Evolutionary conservation across 2,113 vertebrate genomes (phyloP), one percentile per base, ranked within the genome.

Genomic region (Takifugu flavidus): DNA sequence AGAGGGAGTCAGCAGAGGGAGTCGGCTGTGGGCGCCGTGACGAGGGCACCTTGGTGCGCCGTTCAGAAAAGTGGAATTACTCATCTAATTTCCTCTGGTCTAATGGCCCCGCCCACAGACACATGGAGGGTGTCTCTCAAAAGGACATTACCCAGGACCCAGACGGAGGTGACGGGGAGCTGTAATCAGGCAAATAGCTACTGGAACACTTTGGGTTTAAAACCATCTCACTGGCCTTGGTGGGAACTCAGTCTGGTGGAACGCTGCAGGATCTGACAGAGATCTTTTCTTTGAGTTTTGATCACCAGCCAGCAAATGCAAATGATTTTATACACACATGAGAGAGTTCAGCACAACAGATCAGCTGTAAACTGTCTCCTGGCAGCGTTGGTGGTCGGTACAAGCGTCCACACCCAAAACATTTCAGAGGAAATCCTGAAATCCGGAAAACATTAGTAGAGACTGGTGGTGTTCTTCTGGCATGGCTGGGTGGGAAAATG

Each of bases 261-360:
- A 52, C 3, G 7, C 34, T 51, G n/a, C 58, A 27, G 46, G 43
- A 49, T 56, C 68, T 62, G 63, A 74, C 65, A 44, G 52, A 63
- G 39, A 56, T 14, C 26, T 59, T 64, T 64, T 61, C 8, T 62
- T 12, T 28, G 10, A 50, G 52, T 75, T 74, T 65, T 77, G 57
- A 79, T 79, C 61, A 55, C 5, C 49, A 46, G 31, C 52, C n/a
- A 5, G 45, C 6, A 59, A 44, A 51, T 39, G 57, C 31, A 55
- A 28, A 1, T 62, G 46, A 47, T 64, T 52, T 15, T 27, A 42
- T 49, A 51, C 15, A 42, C 4, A 10, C 11, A 39, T 10, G 7
- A 39, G 11, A 10, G 34, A 39, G 34, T 10, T 39, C 5, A 10
- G 34, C 34, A 8, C 8, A 39, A 10, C 7, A 39, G 34, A 10